Evolutionary conservation across 2,113 vertebrate genomes (phyloP).

Genomic region (Athene cunicularia): DNA sequence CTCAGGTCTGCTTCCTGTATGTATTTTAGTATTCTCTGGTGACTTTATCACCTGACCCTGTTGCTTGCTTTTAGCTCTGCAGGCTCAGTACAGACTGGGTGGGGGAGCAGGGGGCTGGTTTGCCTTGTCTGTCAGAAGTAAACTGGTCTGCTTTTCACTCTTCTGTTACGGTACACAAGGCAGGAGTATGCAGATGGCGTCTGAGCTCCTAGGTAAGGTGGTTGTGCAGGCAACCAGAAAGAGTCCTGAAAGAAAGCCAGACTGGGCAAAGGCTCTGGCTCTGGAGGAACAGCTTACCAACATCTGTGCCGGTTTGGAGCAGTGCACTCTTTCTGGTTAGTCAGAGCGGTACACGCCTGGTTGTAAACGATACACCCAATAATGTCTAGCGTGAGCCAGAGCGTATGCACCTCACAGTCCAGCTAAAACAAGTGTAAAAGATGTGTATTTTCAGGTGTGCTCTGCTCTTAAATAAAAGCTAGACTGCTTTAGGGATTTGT

Average conservation of each 20-base stretch:
- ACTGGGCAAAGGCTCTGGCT: constrained; percentile 7
- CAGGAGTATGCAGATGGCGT: neutral
- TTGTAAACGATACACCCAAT: constrained; percentile 2
- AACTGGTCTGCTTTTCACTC: neutral
- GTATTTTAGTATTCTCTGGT: neutral
- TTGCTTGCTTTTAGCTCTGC: neutral
- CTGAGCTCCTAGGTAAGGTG: neutral
- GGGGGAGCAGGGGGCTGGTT: neutral
- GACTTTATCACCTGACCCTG: neutral
- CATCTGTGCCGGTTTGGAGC: constrained; percentile 21
- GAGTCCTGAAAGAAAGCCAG: constrained; percentile 18
- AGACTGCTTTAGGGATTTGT: neutral
- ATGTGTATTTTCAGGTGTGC: neutral
- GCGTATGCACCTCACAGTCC: neutral
- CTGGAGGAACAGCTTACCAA: neutral
- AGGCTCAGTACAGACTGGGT: neutral
- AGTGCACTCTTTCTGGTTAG: constrained; percentile 4
- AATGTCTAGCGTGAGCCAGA: neutral
- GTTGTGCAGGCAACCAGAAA: neutral
- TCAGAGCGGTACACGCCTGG: neutral
- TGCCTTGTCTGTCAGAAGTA: neutral
- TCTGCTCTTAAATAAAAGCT: neutral
- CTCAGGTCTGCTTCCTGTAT: neutral
- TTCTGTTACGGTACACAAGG: neutral
- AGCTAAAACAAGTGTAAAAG: neutral